Evolutionary conservation across 2,797 vertebrate genomes (phyloP).

Genomic region (Prionace glauca): DNA sequence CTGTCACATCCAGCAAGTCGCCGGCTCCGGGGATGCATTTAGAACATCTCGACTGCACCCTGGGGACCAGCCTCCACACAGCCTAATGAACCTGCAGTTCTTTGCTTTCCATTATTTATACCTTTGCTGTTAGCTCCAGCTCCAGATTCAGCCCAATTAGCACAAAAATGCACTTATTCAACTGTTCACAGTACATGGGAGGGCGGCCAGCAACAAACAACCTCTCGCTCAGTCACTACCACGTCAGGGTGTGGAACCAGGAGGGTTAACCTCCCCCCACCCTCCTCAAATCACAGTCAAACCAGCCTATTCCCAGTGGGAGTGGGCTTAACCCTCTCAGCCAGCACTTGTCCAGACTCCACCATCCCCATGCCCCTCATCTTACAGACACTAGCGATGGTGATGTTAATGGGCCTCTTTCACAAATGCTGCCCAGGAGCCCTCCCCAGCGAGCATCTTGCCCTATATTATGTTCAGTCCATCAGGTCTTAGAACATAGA

Average conservation of each 20-base stretch:
- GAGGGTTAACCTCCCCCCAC: not conserved
- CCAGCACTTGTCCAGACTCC: not conserved
- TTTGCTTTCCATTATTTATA: not conserved
- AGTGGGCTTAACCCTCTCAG: not conserved
- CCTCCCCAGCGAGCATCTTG: not conserved
- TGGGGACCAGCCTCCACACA: not conserved
- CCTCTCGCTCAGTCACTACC: not conserved
- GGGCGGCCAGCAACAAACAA: not conserved
- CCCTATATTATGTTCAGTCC: no score
- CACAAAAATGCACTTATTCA: not conserved
- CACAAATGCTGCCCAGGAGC: no score
- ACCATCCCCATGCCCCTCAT: not conserved
- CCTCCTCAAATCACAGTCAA: not conserved
- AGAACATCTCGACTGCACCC: not conserved
- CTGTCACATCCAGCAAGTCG: not conserved
- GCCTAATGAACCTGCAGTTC: not conserved
- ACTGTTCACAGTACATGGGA: not conserved
- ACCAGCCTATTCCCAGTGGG: not conserved
- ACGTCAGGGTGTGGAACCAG: not conserved
- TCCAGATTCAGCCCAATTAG: not conserved
- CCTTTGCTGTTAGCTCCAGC: not conserved
- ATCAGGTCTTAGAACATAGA: no score
- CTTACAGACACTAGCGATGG: not conserved
- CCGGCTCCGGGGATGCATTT: not conserved
- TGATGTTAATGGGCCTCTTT: not conserved